A percentile compares a stretch with the other conserved stretches of the same genome.
Conservation (phyloP, 2,113 vertebrate species). For the Panurus biarmicus region DNA sequence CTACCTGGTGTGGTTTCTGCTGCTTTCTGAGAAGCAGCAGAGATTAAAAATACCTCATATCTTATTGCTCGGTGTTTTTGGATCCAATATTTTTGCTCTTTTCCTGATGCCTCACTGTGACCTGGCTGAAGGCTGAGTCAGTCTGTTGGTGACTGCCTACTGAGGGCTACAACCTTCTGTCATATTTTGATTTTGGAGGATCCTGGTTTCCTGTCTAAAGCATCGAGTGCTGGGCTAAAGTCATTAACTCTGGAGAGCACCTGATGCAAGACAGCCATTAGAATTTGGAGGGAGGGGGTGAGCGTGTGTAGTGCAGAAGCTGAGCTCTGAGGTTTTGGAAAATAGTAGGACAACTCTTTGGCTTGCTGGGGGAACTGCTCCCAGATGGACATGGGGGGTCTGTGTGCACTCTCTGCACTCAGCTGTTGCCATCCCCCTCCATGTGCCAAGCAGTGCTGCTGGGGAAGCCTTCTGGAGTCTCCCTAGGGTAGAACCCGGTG, state of each 20-base stretch:
- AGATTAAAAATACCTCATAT: background rate
- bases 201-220: background rate
- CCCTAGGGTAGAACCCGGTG: background rate
- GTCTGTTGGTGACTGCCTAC: background rate
- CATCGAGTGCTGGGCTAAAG: background rate
- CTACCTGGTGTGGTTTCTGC: background rate
- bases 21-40: background rate
- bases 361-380: background rate
- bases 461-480: background rate
- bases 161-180: background rate
- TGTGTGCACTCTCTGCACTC: background rate
- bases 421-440: background rate
- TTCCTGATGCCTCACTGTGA: conserved; percentile 2
- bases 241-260: background rate
- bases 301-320: background rate
- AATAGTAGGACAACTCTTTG: background rate
- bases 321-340: background rate
- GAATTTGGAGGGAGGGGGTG: background rate
- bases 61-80: background rate
- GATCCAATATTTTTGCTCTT: background rate
- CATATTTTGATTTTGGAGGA: background rate
- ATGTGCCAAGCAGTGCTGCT: background rate
- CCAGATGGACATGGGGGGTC: too few relatives aligned
- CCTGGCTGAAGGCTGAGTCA: background rate
- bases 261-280: background rate